These are phyloP conservation scores for Cephus rjabovi DNA, from an alignment of 2,888 invertebrate species.

Conservation along the genomic window DNA sequence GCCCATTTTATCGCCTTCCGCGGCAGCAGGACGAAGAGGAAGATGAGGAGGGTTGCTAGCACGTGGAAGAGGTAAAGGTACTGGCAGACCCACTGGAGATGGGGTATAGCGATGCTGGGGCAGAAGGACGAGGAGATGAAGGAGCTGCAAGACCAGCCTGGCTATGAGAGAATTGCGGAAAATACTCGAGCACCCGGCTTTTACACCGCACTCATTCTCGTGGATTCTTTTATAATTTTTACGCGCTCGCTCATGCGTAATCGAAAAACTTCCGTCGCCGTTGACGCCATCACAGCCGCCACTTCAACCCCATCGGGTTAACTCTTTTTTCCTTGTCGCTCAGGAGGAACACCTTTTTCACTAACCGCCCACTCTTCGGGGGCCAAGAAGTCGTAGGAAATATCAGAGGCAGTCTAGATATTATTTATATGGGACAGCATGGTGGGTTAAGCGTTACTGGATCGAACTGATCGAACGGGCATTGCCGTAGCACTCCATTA, in stretches of 20 bases:
- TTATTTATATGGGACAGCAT: slow-evolving; percentile 1
- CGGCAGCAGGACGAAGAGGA: slow-evolving; percentile 11
- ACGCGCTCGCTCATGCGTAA: slow-evolving; percentile 54
- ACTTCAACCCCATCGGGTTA: slow-evolving; percentile 19
- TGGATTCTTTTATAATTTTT: slow-evolving; percentile 59
- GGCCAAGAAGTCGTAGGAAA: not conserved
- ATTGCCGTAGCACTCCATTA: not conserved
- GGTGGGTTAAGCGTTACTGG: slow-evolving; percentile 27
- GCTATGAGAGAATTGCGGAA: slow-evolving; percentile 41
- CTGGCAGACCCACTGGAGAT: slow-evolving; percentile 22
- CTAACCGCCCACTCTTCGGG: not conserved
- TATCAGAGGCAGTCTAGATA: not conserved
- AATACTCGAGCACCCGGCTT: slow-evolving; percentile 46
- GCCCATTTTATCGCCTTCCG: slow-evolving; percentile 55
- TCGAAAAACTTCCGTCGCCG: slow-evolving; percentile 19
- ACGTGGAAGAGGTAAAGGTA: slow-evolving; percentile 15
- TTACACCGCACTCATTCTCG: slow-evolving; percentile 47
- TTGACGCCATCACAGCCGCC: slow-evolving; percentile 21
- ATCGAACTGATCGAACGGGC: not conserved
- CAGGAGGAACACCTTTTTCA: not conserved
- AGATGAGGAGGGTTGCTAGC: slow-evolving; percentile 18
- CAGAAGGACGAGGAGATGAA: slow-evolving; percentile 22
- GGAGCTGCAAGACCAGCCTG: slow-evolving; percentile 4
- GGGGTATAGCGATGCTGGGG: slow-evolving; percentile 17
- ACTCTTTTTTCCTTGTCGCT: not conserved